These are phyloP conservation scores for Uloborus diversus DNA, from an alignment of 1,140 invertebrate genomes.

Conservation along the genomic window DNA sequence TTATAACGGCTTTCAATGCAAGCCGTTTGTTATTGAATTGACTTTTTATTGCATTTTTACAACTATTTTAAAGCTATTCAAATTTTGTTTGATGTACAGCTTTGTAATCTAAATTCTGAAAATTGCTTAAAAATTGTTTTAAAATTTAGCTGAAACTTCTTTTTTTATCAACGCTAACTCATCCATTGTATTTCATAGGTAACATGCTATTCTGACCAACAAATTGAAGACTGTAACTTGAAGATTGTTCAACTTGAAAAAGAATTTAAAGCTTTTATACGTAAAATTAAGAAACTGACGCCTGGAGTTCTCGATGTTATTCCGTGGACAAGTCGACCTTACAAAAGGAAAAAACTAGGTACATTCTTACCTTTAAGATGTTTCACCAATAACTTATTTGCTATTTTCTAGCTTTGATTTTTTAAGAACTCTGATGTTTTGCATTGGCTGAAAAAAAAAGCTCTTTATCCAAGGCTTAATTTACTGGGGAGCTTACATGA, in stretches of 20 bases:
- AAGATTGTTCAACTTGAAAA: constrained; percentile 31
- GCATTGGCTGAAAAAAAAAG: too few relatives aligned
- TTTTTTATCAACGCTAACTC: too few relatives aligned
- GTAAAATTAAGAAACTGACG: constrained; percentile 9
- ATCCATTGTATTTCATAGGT: too few relatives aligned
- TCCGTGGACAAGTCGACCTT: constrained; percentile 41
- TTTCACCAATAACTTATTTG: too few relatives aligned
- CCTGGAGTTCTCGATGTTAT: constrained; percentile 17
- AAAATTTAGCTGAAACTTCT: too few relatives aligned
- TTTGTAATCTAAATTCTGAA: neutral
- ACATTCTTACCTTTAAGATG: too few relatives aligned
- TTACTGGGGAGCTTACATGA: too few relatives aligned
- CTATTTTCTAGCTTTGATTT: too few relatives aligned
- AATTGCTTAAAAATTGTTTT: neutral
- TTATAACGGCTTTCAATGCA: too few relatives aligned
- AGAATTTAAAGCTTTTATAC: constrained; percentile 40
- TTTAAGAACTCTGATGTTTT: too few relatives aligned
- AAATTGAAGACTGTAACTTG: constrained; percentile 13
- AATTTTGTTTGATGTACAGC: neutral
- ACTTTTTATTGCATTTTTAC: neutral
- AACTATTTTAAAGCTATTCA: neutral
- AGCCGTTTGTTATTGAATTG: too few relatives aligned
- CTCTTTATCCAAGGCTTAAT: too few relatives aligned
- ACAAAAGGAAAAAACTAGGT: constrained; percentile 33
- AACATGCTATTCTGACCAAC: constrained; percentile 39